phyloP scores from a whole-genome alignment of 2,797 vertebrate species.

The Zalophus californianus region DNA sequence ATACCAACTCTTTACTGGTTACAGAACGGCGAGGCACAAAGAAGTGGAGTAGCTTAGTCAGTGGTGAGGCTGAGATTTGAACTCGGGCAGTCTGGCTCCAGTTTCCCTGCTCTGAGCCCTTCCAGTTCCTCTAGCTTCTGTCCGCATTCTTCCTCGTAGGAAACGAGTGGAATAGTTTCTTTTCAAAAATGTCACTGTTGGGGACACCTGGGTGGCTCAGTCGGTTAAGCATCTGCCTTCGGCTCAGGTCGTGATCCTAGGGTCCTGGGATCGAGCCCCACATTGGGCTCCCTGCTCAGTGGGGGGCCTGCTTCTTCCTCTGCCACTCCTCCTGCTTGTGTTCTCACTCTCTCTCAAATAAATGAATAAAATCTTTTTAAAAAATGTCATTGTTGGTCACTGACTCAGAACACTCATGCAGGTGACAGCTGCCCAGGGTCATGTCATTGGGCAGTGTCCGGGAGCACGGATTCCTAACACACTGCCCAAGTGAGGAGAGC shows the following conservation, averaged over 20 bases:
- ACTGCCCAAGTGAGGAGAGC: not conserved
- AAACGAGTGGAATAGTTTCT: not conserved
- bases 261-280: no score
- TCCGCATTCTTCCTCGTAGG: not conserved
- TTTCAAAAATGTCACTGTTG: not conserved
- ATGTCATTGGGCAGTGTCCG: not conserved
- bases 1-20: not conserved
- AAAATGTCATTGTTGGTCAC: not conserved
- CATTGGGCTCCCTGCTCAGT: no score
- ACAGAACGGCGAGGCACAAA: not conserved
- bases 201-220: no score
- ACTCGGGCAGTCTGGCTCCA: not conserved
- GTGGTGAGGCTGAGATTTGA: slow-evolving; percentile 36
- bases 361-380: not conserved
- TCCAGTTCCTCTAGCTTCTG: not conserved
- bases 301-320: no score
- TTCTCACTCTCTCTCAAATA: no score
- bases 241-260: no score
- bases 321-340: no score
- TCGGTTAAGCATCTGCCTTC: no score
- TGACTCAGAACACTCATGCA: not conserved
- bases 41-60: slow-evolving; percentile 2
- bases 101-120: not conserved
- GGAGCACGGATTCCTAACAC: not conserved
- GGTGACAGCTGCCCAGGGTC: not conserved